Base-by-base conservation (phyloP, 2,797 vertebrate species). In the Telmatherina bonti region DNA sequence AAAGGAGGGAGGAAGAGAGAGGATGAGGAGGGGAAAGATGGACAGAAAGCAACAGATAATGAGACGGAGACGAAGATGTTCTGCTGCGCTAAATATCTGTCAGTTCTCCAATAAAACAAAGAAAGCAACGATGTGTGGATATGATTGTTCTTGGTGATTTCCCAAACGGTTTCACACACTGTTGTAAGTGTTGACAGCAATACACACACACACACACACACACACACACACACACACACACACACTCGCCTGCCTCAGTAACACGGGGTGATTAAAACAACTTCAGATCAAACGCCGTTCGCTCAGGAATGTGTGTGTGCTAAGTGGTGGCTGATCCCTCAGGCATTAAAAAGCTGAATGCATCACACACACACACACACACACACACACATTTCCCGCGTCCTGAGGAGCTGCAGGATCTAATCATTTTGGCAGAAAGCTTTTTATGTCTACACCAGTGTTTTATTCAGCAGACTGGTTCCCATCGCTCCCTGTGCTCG, bases 391-490 rank as follows among this genome's bases (percentile, higher is more conserved):
- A 56, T 33, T 36, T 36, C 11, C 35, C 35, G 11, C 11, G 11
- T 36, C 70, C 82, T 72, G 76, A 66, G 83, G 85, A 87, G 81
- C 49, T 33, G 36, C 74, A 78, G 73, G 70, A 78, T 85, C 79
- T 89, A 88, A 90, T 87, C 76, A 87, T 51, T 84, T 88, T 85
- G 84, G 84, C 85, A 90, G 84, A 74, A 86, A 84, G 85, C 84
- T 86, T 88, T 89, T 89, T 88, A 81, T 45, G 49, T 75, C 73
- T 6, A 63, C 16, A 24, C 58, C 74, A 24, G 76, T 75, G 83
- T 89, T 89, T 89, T 83, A 88, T 85, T 91, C 76, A 86, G 57
- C 59, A 74, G 66, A 51, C 35, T 30, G 7, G 20, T 56, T 86
- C 87, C 69, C 73, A 60, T 71, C 43, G 36, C 68, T 49, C 64